Evolutionary conservation across 2,113 vertebrate species (phyloP).

Genomic region (Eptatretus burgeri): DNA sequence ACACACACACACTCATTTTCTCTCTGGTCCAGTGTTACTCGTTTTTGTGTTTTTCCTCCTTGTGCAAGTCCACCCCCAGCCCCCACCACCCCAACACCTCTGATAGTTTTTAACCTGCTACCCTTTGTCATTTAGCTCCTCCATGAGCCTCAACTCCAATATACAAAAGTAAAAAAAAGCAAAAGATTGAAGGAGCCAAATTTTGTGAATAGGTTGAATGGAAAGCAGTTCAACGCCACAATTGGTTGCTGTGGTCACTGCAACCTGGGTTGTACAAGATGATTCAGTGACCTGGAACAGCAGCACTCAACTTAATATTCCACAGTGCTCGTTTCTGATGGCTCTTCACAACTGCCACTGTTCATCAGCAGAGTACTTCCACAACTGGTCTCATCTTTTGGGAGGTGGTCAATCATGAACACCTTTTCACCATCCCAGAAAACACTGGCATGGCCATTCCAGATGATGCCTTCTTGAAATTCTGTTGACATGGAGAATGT

Average conservation of each 20-base stretch:
- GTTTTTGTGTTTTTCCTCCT: too few relatives aligned
- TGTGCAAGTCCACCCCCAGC: too few relatives aligned
- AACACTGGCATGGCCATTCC: background rate
- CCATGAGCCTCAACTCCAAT: background rate
- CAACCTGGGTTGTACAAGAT: background rate
- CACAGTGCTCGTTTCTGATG: background rate
- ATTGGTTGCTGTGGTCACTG: background rate
- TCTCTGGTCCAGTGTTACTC: too few relatives aligned
- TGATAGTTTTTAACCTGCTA: too few relatives aligned
- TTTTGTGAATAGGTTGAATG: background rate
- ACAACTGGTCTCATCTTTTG: background rate
- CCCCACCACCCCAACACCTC: too few relatives aligned
- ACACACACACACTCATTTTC: too few relatives aligned
- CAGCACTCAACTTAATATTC: background rate
- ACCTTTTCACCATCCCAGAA: background rate
- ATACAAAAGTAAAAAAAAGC: background rate
- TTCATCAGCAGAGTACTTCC: background rate
- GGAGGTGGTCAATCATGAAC: constrained; percentile 1
- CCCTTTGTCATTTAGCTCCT: too few relatives aligned
- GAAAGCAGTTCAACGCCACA: background rate
- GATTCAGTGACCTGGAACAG: background rate
- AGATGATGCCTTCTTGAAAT: background rate
- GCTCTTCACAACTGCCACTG: background rate
- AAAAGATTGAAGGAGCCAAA: background rate
- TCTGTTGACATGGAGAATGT: constrained; percentile 3